These are phyloP conservation scores for Malaclemys terrapin DNA, from an alignment of 2,113 vertebrate genomes.

Conservation along the genomic window DNA sequence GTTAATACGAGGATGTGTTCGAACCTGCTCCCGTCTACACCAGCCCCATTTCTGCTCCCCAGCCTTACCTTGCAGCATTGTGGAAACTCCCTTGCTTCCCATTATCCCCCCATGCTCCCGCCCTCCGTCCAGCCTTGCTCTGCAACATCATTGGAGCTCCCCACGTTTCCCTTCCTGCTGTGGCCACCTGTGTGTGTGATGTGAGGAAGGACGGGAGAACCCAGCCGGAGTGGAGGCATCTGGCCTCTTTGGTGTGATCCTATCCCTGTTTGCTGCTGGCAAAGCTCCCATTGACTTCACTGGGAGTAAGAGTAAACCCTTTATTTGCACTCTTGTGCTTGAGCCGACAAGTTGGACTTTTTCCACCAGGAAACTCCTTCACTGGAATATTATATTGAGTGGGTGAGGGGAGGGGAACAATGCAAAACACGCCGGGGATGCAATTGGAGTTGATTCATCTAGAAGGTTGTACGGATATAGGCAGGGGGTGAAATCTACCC, in stretches of 20 bases:
- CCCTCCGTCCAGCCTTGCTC: neutral
- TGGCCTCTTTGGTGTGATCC: neutral
- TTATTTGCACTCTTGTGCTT: neutral
- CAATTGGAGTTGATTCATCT: no score
- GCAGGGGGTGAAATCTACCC: no score
- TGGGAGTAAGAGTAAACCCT: neutral
- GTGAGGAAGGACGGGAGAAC: neutral
- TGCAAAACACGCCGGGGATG: no score
- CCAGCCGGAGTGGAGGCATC: neutral
- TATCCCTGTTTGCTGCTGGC: neutral
- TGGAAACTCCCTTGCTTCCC: neutral
- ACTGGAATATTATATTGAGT: no score
- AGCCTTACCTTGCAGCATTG: neutral
- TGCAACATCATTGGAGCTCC: neutral
- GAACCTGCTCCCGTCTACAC: neutral
- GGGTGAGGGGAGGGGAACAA: no score
- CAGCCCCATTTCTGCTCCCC: neutral
- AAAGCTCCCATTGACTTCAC: neutral
- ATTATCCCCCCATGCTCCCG: neutral
- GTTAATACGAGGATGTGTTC: neutral
- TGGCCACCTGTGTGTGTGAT: neutral
- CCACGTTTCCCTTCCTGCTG: neutral
- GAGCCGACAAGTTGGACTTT: neutral
- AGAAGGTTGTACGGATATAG: no score
- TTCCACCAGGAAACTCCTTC: no score